Evolutionary conservation across 2,888 invertebrate genomes (phyloP), one percentile per base, ranked within the genome.

Genomic region (Corbicula japonica): DNA sequence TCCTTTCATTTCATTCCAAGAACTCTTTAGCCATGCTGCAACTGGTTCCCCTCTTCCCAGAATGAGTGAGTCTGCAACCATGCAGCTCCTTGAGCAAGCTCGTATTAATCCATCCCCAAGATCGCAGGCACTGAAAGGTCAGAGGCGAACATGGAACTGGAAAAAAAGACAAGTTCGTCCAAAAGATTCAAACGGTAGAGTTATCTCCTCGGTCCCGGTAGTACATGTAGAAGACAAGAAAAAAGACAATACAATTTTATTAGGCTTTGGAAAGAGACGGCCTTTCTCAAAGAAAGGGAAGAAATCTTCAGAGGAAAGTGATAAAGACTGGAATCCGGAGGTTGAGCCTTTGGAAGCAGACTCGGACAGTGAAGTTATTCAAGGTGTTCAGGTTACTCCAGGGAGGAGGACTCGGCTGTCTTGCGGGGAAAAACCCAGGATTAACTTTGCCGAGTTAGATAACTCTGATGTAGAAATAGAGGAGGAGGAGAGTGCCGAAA

Each of bases 1-100:
- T 18, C 83, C 83, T 8, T 83, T 78, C 38, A 76, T 83, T 21
- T 80, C 80, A 56, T 83, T 83, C 63, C 77, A 83, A 52, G 83
- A 83, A 56, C 63, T 83, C 23, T 83, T 83, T 56, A 68, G 75
- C 18, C 72, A 65, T 21, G 35, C 79, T 26, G 48, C 71, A 21
- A 50, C 54, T 35, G 48, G 28, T 12, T 18, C 78, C 21, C 48
- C 66, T 3, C 12, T 54, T 3, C 41, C 80, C 35, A 58, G 38
- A 54, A 46, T 46, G 6, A 68, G 60, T 60, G 69, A 66, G 18
- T n/a, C 32, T 21, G 18, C 71, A 4, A 76, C 63, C 18, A 58
- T 35, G 52, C 44, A 63, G 18, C 46, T 71, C 23, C 48, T 75
- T n/a, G 66, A 54, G 26, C 56, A 74, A 32, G 72, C 74, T 28